phyloP scores from a whole-genome alignment of 2,113 vertebrate genomes.

The Scolopax mira region DNA sequence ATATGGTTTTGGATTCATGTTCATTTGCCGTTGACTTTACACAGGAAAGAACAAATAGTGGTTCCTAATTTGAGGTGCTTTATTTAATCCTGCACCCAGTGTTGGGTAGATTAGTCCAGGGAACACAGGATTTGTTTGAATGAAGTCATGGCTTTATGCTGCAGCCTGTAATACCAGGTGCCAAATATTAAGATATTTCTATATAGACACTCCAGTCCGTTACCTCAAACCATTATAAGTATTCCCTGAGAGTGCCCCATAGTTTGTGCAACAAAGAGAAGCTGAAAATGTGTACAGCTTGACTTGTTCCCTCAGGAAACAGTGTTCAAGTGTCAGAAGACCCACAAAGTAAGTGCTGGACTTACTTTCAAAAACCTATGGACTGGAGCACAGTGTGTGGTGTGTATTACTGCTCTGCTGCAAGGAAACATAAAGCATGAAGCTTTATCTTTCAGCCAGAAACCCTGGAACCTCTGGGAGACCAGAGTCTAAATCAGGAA shows the following conservation, averaged over 20 bases:
- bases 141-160: neutral
- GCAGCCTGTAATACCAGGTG: neutral
- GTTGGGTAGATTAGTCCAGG: neutral
- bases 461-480: constrained; percentile 13
- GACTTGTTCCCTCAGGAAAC: constrained; percentile 13
- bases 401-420: constrained; percentile 32
- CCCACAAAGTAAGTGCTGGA: constrained; percentile 17
- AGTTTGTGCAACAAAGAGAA: constrained; percentile 42
- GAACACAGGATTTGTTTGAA: neutral
- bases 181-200: neutral
- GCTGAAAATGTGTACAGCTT: neutral
- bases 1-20: constrained; percentile 13
- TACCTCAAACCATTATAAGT: neutral
- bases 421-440: constrained; percentile 48
- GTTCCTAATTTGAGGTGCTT: neutral
- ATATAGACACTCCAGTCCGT: neutral
- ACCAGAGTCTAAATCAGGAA: constrained; percentile 62
- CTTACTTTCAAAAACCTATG: constrained; percentile 52
- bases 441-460: constrained; percentile 61
- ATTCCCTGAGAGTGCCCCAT: constrained; percentile 7
- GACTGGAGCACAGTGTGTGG: constrained; percentile 39
- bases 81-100: neutral
- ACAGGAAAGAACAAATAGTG: neutral
- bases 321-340: constrained; percentile 46
- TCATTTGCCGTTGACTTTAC: constrained; percentile 24